A percentile compares a stretch with the other conserved stretches of the same genome.
Evolutionary conservation across 2,888 invertebrate genomes (phyloP).

Genomic region (Pegoplata infirma): DNA sequence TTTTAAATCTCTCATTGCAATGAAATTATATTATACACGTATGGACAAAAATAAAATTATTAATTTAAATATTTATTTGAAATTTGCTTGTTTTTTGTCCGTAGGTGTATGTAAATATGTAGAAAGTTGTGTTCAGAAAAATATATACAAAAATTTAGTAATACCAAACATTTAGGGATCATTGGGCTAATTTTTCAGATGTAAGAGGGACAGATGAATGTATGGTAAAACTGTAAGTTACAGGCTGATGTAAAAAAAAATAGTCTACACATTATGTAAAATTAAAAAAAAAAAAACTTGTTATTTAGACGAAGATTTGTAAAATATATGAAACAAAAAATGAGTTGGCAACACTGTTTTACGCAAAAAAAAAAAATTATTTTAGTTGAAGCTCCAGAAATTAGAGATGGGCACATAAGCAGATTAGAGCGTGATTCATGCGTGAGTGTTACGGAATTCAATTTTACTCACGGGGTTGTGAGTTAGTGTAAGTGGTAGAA

Average conservation of each 20-base stretch:
- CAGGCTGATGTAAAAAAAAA: constrained; percentile 67
- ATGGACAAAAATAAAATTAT: constrained; percentile 35
- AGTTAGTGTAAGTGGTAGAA: too few relatives aligned
- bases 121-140: constrained; percentile 47
- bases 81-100: constrained; percentile 32
- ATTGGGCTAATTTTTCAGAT: not conserved
- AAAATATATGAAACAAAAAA: not conserved
- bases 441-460: too few relatives aligned
- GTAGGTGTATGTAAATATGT: constrained; percentile 48
- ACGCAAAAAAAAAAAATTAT: too few relatives aligned
- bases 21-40: constrained; percentile 29
- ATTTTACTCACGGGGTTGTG: too few relatives aligned
- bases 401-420: too few relatives aligned
- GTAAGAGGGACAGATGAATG: not conserved
- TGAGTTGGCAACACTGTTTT: too few relatives aligned
- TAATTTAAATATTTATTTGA: not conserved
- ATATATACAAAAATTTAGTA: constrained; percentile 11
- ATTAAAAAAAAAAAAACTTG: too few relatives aligned
- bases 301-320: not conserved
- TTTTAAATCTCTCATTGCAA: not conserved
- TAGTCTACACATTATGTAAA: too few relatives aligned
- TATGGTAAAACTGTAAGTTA: constrained; percentile 51
- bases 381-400: too few relatives aligned
- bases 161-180: constrained; percentile 31
- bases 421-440: too few relatives aligned